A percentile compares a stretch with the other conserved stretches of the same genome.
Evolutionary conservation across 2,113 vertebrate genomes (phyloP).

Genomic region (Aphelocoma coerulescens): DNA sequence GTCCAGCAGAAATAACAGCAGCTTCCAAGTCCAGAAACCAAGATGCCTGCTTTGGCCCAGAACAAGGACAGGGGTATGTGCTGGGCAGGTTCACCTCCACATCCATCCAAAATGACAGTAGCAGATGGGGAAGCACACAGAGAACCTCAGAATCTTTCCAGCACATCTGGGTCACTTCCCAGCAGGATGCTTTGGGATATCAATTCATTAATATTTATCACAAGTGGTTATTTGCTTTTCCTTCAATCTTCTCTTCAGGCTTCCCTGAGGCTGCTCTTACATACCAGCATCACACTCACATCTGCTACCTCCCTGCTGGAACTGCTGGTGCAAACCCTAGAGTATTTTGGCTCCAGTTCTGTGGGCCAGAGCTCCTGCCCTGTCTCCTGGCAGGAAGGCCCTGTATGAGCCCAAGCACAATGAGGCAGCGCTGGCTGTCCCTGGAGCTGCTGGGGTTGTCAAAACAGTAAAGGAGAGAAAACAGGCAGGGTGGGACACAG

Average conservation of each 20-base stretch:
- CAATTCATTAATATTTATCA: neutral
- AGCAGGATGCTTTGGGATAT: neutral
- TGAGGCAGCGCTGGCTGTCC: fast-evolving
- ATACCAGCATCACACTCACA: neutral
- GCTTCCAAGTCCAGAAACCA: neutral
- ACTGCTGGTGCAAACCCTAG: neutral
- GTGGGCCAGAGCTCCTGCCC: neutral
- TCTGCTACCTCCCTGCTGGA: neutral
- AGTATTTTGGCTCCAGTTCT: neutral
- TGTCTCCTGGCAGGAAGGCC: neutral
- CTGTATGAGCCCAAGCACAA: neutral
- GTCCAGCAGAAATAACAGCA: neutral
- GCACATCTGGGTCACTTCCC: neutral
- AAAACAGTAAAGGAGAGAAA: neutral
- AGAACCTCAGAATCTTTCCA: neutral
- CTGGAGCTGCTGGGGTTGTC: fast-evolving
- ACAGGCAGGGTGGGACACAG: neutral
- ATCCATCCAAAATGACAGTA: neutral
- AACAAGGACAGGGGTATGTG: neutral
- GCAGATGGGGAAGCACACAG: neutral
- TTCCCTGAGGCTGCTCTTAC: neutral
- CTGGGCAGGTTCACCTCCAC: neutral
- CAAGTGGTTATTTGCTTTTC: neutral
- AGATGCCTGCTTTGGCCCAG: neutral
- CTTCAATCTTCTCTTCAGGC: neutral